Percentiles rank a stretch among this genome's conserved stretches.
These are phyloP conservation scores for Stomatorhinus walkeri DNA, from an alignment of 2,797 vertebrate genomes.

Conservation along the genomic window DNA sequence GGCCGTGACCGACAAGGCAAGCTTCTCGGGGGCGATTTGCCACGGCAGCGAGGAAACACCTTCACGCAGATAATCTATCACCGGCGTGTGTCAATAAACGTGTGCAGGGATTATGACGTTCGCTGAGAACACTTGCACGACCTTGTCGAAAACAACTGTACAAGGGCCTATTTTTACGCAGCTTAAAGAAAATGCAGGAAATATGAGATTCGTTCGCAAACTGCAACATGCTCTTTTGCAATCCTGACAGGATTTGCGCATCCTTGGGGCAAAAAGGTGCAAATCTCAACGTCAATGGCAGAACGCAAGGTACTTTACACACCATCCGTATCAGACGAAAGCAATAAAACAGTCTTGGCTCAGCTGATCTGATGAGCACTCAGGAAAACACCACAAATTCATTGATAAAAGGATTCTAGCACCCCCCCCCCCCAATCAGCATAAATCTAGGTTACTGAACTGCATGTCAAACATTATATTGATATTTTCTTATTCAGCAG, in stretches of 20 bases:
- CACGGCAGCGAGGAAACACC: not conserved
- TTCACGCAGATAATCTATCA: not conserved
- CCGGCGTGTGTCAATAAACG: not conserved
- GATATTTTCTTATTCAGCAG: not conserved
- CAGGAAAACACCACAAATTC: not conserved
- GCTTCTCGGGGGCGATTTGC: not conserved
- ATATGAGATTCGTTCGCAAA: not conserved
- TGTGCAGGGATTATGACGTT: not conserved
- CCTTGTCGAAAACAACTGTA: not conserved
- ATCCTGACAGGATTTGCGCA: not conserved
- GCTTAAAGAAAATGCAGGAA: not conserved
- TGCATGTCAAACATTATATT: not conserved
- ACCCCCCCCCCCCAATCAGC: not conserved
- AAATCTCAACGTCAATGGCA: not conserved
- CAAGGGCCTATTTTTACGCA: not conserved
- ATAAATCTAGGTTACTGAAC: not conserved
- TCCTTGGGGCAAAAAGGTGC: not conserved
- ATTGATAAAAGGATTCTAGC: not conserved
- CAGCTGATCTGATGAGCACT: conserved; percentile 2
- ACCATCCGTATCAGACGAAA: not conserved
- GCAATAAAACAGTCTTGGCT: not conserved
- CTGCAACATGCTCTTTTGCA: not conserved
- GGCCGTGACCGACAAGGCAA: not conserved
- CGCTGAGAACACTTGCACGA: not conserved
- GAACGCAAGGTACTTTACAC: not conserved